Percentiles rank a stretch among this genome's conserved stretches.
phyloP scores from a whole-genome alignment of 2,888 invertebrate species.

The Cynaeus angustus region DNA sequence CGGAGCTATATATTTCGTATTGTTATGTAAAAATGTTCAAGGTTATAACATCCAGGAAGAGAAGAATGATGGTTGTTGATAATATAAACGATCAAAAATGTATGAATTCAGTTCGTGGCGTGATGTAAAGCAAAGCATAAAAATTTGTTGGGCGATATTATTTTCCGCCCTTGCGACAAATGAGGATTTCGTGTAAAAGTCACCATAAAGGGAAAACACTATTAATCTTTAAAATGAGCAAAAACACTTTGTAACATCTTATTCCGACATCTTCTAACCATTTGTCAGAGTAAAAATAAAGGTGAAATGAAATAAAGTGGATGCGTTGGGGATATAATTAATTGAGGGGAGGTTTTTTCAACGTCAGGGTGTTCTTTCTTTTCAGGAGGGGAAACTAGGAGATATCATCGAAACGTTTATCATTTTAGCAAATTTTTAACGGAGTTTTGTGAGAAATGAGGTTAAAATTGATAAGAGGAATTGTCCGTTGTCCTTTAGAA shows the following conservation, averaged over 20 bases:
- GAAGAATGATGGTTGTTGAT: conserved; percentile 27
- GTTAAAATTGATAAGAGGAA: no score
- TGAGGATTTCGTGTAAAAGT: conserved; percentile 48
- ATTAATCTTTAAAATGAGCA: conserved; percentile 62
- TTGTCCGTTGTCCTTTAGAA: no score
- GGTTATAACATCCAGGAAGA: conserved; percentile 26
- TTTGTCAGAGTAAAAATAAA: conserved; percentile 52
- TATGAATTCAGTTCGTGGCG: conserved; percentile 29
- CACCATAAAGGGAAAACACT: conserved; percentile 50
- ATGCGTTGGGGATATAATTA: conserved; percentile 13
- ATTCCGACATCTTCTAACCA: conserved; percentile 56
- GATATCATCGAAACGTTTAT: no score
- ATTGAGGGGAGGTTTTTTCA: neutral
- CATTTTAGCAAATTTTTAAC: no score
- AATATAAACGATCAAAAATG: conserved; percentile 38
- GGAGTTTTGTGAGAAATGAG: no score
- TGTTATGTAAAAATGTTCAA: conserved; percentile 33
- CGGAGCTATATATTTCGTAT: conserved; percentile 21
- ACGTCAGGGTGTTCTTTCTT: no score
- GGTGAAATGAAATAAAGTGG: conserved; percentile 30
- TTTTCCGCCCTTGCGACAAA: conserved; percentile 35
- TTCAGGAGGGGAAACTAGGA: no score
- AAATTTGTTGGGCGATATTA: conserved; percentile 38
- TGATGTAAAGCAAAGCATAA: conserved; percentile 34
- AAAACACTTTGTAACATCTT: conserved; percentile 59